Base-by-base conservation (phyloP, 2,888 invertebrate genomes). In the Habroteleia sp. region DNA sequence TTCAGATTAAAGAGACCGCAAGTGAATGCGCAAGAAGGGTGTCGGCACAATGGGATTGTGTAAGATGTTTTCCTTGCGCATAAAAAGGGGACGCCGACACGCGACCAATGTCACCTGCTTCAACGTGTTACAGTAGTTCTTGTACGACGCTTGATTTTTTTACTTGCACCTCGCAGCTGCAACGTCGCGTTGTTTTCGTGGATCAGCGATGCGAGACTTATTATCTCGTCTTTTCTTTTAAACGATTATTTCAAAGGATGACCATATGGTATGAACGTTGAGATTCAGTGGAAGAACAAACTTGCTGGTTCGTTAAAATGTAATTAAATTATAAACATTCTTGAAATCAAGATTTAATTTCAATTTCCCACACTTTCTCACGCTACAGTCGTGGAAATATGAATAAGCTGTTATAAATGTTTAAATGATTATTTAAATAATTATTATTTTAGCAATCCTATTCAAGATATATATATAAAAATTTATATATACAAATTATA, bases 101-200 rank as follows among this genome's bases (percentile, higher is more conserved):
- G 88, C 88, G 88, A 87, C 88, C 85, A 85, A 85, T 86, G 85
- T 88, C 88, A 88, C 88, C 88, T 88, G 88, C 86, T 80, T 50
- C 54, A 62, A 42, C 50, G 66, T 78, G 76, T 77, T 79, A 82
- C 76, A 72, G 66, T 80, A 79, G 79, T 79, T 62, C 79, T 73
- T 56, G 31, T 56, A 58, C 54, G 60, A 74, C 56, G 78, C 77
- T 82, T 85, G 84, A 85, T 85, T 84, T 85, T 46, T 39, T 25
- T 41, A 37, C 82, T 6, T 10, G 17, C 77, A 25, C 68, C 66
- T 46, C 44, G 83, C 85, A 85, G 85, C 85, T 85, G 85, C 83
- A 77, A 68, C 74, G 81, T 79, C 81, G 79, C 78, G 82, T 78
- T 81, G 74, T 77, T 79, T 77, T 78, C 79, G 72, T 50, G 77